Conservation (phyloP, 2,113 vertebrate species). For the Sebastes fasciatus region DNA sequence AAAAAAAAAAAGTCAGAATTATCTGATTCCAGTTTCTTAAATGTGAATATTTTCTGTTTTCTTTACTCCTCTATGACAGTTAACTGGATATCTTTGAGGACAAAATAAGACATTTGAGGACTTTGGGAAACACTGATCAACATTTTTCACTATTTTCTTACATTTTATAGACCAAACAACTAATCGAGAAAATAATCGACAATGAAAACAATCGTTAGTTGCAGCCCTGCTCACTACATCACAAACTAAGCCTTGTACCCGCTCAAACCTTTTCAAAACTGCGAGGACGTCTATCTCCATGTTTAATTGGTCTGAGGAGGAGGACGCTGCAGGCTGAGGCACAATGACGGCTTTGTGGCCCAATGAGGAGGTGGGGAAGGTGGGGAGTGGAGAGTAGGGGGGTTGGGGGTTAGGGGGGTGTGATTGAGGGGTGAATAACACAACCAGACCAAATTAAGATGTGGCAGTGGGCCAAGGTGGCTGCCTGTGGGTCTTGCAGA, state of each 20-base stretch:
- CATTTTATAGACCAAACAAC: too few species aligned
- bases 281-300: conserved; percentile 80
- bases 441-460: conserved; percentile 88
- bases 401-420: neutral
- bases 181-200: too few species aligned
- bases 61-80: too few species aligned
- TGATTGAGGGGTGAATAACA: conserved; percentile 62
- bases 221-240: too few species aligned
- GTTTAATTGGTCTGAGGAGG: conserved; percentile 88
- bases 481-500: conserved; percentile 79
- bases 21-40: too few species aligned
- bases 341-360: conserved; percentile 93
- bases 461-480: conserved; percentile 85
- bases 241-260: conserved; percentile 22
- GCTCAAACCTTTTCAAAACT: conserved; percentile 62
- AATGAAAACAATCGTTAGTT: too few species aligned
- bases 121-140: too few species aligned
- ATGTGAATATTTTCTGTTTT: too few species aligned
- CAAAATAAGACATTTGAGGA: too few species aligned
- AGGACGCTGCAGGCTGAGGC: conserved; percentile 61
- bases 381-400: neutral
- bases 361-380: conserved; percentile 72
- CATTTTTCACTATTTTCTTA: too few species aligned
- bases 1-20: too few species aligned
- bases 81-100: too few species aligned